Conservation (phyloP, 2,797 vertebrate species). For the Acestrorhynchus altus region DNA sequence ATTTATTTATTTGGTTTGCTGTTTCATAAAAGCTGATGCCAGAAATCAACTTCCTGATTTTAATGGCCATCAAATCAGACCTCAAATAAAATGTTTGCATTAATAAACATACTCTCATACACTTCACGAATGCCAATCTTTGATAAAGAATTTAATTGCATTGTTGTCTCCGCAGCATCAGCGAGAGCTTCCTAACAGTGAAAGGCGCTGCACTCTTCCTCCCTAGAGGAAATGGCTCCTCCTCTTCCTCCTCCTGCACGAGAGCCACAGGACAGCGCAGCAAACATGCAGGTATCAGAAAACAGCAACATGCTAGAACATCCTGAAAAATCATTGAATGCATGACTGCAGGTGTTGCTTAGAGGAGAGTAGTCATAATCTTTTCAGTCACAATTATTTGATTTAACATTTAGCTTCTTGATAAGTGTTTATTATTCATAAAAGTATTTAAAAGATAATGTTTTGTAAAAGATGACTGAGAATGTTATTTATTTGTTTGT, state of each 20-base stretch:
- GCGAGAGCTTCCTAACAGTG: slow-evolving; percentile 97
- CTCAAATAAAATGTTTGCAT: neutral
- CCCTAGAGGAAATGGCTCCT: slow-evolving; percentile 90
- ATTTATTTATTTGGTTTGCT: too few relatives aligned
- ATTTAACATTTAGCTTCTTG: too few relatives aligned
- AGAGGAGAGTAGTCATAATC: too few relatives aligned
- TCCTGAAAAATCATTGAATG: neutral
- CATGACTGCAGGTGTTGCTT: too few relatives aligned
- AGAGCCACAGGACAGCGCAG: slow-evolving; percentile 88
- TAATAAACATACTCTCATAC: neutral
- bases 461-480: too few relatives aligned
- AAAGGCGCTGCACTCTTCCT: slow-evolving; percentile 98
- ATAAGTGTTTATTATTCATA: too few relatives aligned
- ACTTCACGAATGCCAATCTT: neutral
- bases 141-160: neutral
- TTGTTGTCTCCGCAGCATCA: slow-evolving; percentile 81
- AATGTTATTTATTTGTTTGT: too few relatives aligned
- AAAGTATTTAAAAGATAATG: too few relatives aligned
- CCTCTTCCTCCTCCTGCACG: slow-evolving; percentile 81
- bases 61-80: slow-evolving; percentile 9
- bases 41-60: neutral
- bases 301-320: neutral
- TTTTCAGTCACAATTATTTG: too few relatives aligned
- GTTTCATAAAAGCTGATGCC: neutral
- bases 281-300: slow-evolving; percentile 91